phyloP scores from a whole-genome alignment of 2,797 vertebrate species.

The Melanotaenia boesemani region DNA sequence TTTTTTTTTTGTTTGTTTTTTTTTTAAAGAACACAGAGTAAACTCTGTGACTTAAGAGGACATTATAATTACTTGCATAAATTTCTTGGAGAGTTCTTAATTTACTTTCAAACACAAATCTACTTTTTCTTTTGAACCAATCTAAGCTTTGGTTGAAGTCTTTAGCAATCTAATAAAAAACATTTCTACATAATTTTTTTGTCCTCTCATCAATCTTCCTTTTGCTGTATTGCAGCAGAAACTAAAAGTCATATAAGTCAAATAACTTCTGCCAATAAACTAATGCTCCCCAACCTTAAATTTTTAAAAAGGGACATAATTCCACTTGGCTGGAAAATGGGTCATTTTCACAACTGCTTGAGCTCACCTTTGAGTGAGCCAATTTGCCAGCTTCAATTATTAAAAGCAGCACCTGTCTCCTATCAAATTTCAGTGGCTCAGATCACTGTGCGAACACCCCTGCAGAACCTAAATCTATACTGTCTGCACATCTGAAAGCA shows the following conservation, averaged over 20 bases:
- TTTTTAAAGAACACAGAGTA: no score
- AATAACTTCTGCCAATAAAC: conserved; percentile 42
- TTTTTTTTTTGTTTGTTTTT: no score
- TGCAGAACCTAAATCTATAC: conserved; percentile 35
- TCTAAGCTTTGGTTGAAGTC: conserved; percentile 24
- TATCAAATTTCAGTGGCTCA: conserved; percentile 57
- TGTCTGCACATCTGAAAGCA: conserved; percentile 51
- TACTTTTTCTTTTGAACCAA: conserved; percentile 32
- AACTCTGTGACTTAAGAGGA: neutral
- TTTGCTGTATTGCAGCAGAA: conserved; percentile 10
- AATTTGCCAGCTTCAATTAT: conserved; percentile 77
- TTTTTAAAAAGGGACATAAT: conserved; percentile 43
- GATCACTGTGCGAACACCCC: conserved; percentile 38
- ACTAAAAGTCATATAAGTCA: conserved; percentile 21
- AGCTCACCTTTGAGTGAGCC: conserved; percentile 64
- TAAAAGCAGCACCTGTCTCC: conserved; percentile 70
- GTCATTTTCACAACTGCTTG: conserved; percentile 56
- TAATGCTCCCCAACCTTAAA: conserved; percentile 31
- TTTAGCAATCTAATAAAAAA: conserved; percentile 45
- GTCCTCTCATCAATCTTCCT: conserved; percentile 24
- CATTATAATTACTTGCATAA: neutral
- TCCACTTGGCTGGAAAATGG: conserved; percentile 62
- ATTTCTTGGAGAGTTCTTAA: neutral
- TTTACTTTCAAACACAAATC: neutral
- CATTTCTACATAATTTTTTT: conserved; percentile 38